Conservation (phyloP, 1,140 invertebrate genomes). For the Acyrthosiphon pisum region DNA sequence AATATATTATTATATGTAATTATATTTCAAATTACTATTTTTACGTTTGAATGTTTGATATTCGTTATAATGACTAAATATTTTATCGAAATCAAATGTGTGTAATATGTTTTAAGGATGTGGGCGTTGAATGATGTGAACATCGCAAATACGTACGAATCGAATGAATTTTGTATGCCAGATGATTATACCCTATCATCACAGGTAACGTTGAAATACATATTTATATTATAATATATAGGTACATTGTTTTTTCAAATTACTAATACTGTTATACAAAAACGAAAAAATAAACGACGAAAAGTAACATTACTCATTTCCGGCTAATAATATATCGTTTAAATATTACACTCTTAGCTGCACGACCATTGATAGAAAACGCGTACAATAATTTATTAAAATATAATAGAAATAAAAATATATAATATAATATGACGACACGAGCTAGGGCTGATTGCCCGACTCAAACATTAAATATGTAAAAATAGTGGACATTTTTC, state of each 20-base stretch:
- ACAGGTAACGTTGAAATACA: constrained; percentile 2
- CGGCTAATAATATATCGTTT: background rate
- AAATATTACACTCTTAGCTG: background rate
- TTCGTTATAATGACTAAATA: background rate
- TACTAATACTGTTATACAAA: background rate
- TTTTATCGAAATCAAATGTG: background rate
- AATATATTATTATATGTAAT: background rate
- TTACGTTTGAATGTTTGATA: background rate
- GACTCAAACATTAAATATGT: too few species aligned
- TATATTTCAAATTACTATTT: background rate
- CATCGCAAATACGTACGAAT: background rate
- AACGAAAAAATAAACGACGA: background rate
- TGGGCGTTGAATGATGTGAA: constrained; percentile 44
- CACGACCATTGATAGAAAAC: too few species aligned
- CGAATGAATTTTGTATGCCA: constrained; percentile 37
- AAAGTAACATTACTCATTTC: too few species aligned
- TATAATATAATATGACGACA: too few species aligned
- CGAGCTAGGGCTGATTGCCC: too few species aligned
- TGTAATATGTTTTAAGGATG: constrained; percentile 34
- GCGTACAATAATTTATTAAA: too few species aligned
- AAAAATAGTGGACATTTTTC: too few species aligned
- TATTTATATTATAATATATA: background rate
- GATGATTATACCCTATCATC: constrained; percentile 28
- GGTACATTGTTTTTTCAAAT: background rate
- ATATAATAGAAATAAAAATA: too few species aligned